Conservation (phyloP, 2,113 vertebrate species). For the Ibidorhyncha struthersii region DNA sequence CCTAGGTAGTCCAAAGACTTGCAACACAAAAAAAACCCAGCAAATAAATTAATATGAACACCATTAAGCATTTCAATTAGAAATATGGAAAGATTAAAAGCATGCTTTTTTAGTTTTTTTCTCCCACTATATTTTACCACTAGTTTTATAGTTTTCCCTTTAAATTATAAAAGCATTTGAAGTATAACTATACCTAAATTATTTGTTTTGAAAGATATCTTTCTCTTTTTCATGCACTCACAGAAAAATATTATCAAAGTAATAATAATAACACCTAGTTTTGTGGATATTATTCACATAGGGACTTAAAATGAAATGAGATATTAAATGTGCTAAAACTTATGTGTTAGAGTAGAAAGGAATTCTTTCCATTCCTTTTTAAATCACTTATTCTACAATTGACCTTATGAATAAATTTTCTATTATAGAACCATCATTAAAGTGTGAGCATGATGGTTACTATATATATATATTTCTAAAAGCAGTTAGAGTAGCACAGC, state of each 20-base stretch:
- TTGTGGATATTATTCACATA: background rate
- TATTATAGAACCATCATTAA: background rate
- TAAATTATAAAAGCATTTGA: background rate
- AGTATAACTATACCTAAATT: background rate
- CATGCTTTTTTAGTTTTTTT: background rate
- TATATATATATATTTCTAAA: background rate
- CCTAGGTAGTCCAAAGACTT: background rate
- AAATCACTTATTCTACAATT: background rate
- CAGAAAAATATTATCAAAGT: background rate
- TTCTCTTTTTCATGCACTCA: background rate
- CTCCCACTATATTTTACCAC: background rate
- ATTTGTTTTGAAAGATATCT: background rate
- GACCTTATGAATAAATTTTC: background rate
- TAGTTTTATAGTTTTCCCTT: background rate
- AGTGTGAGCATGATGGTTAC: background rate
- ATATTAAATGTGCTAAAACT: background rate
- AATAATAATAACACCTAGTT: background rate
- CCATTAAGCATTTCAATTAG: background rate
- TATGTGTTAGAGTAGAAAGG: background rate
- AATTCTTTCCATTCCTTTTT: background rate
- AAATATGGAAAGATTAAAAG: background rate
- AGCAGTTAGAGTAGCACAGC: background rate
- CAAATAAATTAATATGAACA: background rate
- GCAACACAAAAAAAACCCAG: background rate
- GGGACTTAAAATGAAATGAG: background rate